phyloP scores from a whole-genome alignment of 1,140 invertebrate genomes.

The Trichonephila inaurata region DNA sequence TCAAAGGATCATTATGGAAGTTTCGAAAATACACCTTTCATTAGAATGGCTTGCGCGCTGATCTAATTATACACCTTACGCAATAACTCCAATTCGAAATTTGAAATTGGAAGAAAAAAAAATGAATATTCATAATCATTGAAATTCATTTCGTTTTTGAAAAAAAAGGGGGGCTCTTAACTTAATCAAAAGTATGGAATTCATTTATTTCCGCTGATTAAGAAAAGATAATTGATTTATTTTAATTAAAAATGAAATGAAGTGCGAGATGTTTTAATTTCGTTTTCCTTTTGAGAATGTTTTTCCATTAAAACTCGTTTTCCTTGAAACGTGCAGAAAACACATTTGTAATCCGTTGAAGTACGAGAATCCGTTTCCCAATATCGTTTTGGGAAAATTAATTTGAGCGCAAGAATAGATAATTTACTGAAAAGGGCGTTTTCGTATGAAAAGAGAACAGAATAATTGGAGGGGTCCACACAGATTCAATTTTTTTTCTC shows the following conservation, averaged over 20 bases:
- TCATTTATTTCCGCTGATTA: background rate
- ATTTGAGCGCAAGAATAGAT: background rate
- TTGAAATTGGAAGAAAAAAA: background rate
- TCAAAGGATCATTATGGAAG: background rate
- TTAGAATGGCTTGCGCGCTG: background rate
- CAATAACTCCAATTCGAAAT: background rate
- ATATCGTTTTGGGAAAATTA: background rate
- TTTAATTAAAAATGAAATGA: slow-evolving; percentile 12
- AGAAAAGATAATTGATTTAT: slow-evolving; percentile 21
- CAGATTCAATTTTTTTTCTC: too few species aligned
- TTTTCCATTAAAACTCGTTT: slow-evolving; percentile 4
- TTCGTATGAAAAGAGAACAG: background rate
- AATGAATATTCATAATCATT: slow-evolving; percentile 18
- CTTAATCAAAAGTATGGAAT: slow-evolving; percentile 21
- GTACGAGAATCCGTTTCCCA: background rate
- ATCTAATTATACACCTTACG: background rate
- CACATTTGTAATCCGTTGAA: background rate
- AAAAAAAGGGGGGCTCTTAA: background rate
- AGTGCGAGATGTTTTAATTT: slow-evolving; percentile 3
- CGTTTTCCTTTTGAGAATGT: background rate
- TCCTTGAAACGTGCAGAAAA: background rate
- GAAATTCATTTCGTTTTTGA: background rate
- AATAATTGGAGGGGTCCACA: too few species aligned
- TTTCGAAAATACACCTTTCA: slow-evolving; percentile 9
- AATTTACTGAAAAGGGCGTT: background rate